phyloP scores from a whole-genome alignment of 1,140 invertebrate species.

The Hypsibius dujardini region DNA sequence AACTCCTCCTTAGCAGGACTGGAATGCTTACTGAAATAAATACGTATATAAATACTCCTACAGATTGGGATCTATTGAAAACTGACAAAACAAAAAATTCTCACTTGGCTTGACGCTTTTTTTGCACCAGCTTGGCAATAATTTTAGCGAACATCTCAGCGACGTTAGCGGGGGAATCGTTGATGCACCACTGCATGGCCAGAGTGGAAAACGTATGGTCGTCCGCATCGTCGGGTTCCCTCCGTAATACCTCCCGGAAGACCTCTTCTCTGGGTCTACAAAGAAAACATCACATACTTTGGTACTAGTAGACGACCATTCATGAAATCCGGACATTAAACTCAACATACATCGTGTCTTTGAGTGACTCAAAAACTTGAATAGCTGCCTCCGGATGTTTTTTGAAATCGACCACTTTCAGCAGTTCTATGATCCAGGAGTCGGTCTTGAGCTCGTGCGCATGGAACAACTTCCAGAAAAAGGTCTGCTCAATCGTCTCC shows the following conservation, averaged over 20 bases:
- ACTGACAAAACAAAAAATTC: too few species aligned
- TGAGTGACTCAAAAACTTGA: neutral
- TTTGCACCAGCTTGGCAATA: too few species aligned
- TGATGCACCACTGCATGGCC: neutral
- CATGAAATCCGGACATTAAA: neutral
- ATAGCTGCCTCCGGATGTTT: neutral
- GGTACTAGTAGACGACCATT: neutral
- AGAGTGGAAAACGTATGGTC: neutral
- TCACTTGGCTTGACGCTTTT: too few species aligned
- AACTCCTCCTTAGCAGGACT: too few species aligned
- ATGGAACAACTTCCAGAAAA: constrained; percentile 79
- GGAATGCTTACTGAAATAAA: too few species aligned
- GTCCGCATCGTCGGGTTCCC: neutral
- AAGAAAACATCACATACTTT: neutral
- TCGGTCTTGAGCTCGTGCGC: constrained; percentile 56
- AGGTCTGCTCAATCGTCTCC: constrained; percentile 92
- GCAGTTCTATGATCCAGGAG: neutral
- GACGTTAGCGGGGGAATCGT: too few species aligned
- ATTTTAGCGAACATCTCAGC: too few species aligned
- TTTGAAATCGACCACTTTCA: neutral
- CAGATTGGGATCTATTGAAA: too few species aligned
- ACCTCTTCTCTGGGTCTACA: constrained; percentile 2
- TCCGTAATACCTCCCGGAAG: neutral
- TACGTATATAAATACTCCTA: too few species aligned
- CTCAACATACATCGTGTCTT: neutral